phyloP scores from a whole-genome alignment of 2,113 vertebrate genomes.

The Epinephelus cyanopodus region DNA sequence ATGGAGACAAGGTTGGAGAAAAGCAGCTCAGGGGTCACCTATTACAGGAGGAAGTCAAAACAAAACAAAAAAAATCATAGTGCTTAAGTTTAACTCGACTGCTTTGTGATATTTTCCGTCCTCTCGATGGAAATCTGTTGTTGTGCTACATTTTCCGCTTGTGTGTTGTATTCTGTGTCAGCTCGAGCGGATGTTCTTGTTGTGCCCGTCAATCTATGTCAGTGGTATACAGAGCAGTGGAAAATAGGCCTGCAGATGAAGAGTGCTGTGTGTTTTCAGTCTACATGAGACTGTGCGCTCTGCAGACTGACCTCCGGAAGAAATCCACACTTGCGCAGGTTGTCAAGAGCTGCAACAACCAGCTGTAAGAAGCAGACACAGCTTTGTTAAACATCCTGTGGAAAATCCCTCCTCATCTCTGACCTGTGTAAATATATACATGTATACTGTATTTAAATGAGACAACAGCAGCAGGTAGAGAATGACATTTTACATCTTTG shows the following conservation, averaged over 20 bases:
- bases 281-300: neutral
- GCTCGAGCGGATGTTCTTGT: constrained; percentile 58
- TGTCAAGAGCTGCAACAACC: constrained; percentile 82
- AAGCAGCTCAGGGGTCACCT: constrained; percentile 82
- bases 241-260: constrained; percentile 25
- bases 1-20: constrained; percentile 87
- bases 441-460: constrained; percentile 14
- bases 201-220: constrained; percentile 32
- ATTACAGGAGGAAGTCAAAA: constrained; percentile 22
- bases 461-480: neutral
- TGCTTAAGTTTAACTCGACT: constrained; percentile 27
- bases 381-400: constrained; percentile 30
- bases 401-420: constrained; percentile 27
- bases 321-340: constrained; percentile 83
- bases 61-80: constrained; percentile 10
- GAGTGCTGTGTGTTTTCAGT: constrained; percentile 21
- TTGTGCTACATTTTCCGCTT: constrained; percentile 59
- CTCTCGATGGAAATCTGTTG: constrained; percentile 62
- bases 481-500: constrained; percentile 79
- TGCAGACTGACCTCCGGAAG: constrained; percentile 85
- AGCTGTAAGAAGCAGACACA: constrained; percentile 76
- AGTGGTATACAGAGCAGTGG: constrained; percentile 54
- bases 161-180: constrained; percentile 28
- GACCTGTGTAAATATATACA: neutral
- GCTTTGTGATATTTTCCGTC: constrained; percentile 68